Evolutionary conservation across 1,140 invertebrate genomes (phyloP), one percentile per base, ranked within the genome.

Genomic region (Mylabris phalerata): DNA sequence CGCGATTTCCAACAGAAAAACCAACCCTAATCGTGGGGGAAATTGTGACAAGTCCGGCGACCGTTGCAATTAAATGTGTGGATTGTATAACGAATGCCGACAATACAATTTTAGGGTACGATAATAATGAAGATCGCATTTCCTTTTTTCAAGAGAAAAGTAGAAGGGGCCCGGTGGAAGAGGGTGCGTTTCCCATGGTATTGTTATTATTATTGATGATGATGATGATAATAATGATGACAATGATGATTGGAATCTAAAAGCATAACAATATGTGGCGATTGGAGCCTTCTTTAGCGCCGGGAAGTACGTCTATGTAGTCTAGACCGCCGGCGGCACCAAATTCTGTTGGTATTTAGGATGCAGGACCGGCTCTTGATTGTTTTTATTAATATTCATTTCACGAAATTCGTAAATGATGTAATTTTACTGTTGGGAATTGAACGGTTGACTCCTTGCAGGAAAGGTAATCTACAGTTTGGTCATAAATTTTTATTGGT

Each of bases 321-420:
- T 62, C 60, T 62, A 59, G 60, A 62, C 60, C 60, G 59, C 60
- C 50, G 60, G 24, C 60, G 56, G 60, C 60, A 58, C 26, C 49
- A 40, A 54, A 54, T 62, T 50, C 54, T 57, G 48, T 61, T 57
- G 43, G 43, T 43, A 61, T 59, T 59, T 49, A 11, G 25, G 27
- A 24, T 24, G 11, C 59, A 61, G 59, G 48, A 32, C 32, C 42
- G 59, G 52, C 49, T 47, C 57, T 24, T 45, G n/a, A 55, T 45
- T 38, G 13, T 41, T 55, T 43, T 45, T 19, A 39, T 54, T 54
- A n/a, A 7, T 6, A 40, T 7, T 40, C 39, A 40, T 7, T 40
- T 40, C 39, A 40, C 6, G 6, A 40, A 7, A 7, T 40, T 40
- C 6, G 19, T 19, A 19, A 19, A 19, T 19, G 19, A 19, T 19